Evolutionary conservation across 2,797 vertebrate genomes (phyloP).

Genomic region (Cyprinodon diabolis): DNA sequence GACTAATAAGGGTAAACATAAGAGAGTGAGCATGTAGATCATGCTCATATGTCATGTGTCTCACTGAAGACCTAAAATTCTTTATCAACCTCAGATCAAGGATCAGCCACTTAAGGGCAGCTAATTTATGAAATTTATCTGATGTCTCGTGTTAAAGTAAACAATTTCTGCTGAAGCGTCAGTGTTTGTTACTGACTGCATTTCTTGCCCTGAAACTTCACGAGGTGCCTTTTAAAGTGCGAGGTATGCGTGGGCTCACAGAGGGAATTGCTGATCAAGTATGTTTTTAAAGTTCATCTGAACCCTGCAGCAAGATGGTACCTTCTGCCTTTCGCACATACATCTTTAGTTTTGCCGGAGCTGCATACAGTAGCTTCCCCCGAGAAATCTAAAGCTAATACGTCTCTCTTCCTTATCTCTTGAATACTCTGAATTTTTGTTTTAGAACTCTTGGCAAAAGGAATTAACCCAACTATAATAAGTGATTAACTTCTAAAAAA

Average conservation of each 20-base stretch:
- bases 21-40: neutral
- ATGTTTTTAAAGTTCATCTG: constrained; percentile 60
- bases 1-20: constrained; percentile 7
- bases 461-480: too few species aligned
- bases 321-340: constrained; percentile 20
- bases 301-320: constrained; percentile 27
- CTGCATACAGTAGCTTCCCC: constrained; percentile 34
- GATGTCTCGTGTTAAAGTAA: constrained; percentile 30
- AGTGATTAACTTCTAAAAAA: constrained; percentile 7
- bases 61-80: neutral
- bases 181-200: constrained; percentile 28
- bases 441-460: constrained; percentile 1
- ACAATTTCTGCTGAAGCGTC: constrained; percentile 23
- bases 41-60: neutral
- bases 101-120: constrained; percentile 48
- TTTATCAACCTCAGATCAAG: constrained; percentile 9
- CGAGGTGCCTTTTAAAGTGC: constrained; percentile 57
- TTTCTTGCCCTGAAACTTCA: constrained; percentile 45
- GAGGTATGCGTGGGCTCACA: constrained; percentile 50
- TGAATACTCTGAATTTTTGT: constrained; percentile 7
- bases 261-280: constrained; percentile 68
- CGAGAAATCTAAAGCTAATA: constrained; percentile 52
- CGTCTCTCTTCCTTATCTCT: constrained; percentile 6
- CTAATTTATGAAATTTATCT: constrained; percentile 30
- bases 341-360: constrained; percentile 28